phyloP scores from a whole-genome alignment of 2,888 invertebrate genomes.

The Griposia aprilina region DNA sequence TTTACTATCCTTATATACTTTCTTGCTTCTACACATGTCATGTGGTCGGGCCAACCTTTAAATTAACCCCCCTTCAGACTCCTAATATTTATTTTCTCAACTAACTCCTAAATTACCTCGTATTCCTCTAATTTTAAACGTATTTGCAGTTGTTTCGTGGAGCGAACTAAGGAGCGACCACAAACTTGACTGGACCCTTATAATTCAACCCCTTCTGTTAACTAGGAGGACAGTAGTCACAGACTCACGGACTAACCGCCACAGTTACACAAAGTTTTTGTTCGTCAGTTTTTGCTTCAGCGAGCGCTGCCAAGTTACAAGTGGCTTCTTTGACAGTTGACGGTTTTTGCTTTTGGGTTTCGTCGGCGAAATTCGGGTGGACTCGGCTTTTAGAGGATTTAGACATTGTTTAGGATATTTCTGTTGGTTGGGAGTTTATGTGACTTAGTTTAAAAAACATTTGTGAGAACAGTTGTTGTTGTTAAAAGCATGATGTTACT shows the following conservation, averaged over 20 bases:
- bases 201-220: constrained; percentile 64
- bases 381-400: constrained; percentile 39
- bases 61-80: constrained; percentile 18
- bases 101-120: constrained; percentile 59
- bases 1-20: neutral
- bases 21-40: neutral
- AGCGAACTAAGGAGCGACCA: constrained; percentile 55
- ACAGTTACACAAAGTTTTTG: constrained; percentile 50
- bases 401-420: constrained; percentile 49
- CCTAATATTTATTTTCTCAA: constrained; percentile 59
- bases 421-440: constrained; percentile 18
- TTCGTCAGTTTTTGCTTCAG: constrained; percentile 58
- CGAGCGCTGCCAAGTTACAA: constrained; percentile 59
- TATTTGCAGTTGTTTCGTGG: constrained; percentile 58
- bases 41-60: constrained; percentile 10
- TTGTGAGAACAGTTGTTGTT: neutral
- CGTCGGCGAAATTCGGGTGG: constrained; percentile 42
- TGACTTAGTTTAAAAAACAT: constrained; percentile 14
- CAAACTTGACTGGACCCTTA: constrained; percentile 62
- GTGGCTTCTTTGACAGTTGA: constrained; percentile 63
- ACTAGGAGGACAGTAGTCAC: constrained; percentile 48
- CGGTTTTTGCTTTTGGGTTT: constrained; percentile 59
- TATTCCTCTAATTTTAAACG: constrained; percentile 53
- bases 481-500: neutral
- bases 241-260: constrained; percentile 27